Evolutionary conservation across 2,113 vertebrate genomes (phyloP).

Genomic region (Candoia aspera): DNA sequence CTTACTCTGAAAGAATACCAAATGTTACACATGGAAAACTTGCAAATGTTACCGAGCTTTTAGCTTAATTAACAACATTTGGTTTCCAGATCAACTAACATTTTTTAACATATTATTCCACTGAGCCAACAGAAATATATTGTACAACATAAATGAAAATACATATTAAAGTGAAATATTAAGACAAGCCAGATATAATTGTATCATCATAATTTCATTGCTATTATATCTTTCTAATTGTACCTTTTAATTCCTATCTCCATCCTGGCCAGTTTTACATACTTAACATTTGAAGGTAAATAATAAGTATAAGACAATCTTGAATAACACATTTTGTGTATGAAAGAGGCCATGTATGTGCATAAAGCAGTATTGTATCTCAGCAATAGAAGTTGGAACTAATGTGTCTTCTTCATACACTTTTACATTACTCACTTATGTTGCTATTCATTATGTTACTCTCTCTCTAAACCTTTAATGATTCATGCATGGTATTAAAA

Average conservation of each 20-base stretch:
- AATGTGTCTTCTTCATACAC: no score
- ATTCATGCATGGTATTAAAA: no score
- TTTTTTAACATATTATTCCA: not conserved
- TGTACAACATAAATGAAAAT: not conserved
- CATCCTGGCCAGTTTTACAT: not conserved
- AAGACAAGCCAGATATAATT: not conserved
- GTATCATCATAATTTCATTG: not conserved
- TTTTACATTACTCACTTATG: no score
- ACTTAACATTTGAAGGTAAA: not conserved
- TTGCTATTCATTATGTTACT: no score
- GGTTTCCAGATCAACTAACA: not conserved
- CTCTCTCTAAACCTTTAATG: no score
- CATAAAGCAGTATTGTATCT: no score
- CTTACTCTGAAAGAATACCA: not conserved
- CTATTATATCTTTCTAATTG: not conserved
- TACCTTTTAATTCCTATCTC: no score
- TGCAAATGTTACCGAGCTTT: not conserved
- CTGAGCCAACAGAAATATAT: not conserved
- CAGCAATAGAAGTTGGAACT: no score
- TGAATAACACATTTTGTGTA: no score
- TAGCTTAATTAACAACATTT: constrained; percentile 10
- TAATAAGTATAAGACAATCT: no score
- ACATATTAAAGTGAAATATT: not conserved
- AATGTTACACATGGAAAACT: not conserved
- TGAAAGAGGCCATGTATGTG: no score